Conservation (phyloP, 2,113 vertebrate species). For the Eulemur macaco region DNA sequence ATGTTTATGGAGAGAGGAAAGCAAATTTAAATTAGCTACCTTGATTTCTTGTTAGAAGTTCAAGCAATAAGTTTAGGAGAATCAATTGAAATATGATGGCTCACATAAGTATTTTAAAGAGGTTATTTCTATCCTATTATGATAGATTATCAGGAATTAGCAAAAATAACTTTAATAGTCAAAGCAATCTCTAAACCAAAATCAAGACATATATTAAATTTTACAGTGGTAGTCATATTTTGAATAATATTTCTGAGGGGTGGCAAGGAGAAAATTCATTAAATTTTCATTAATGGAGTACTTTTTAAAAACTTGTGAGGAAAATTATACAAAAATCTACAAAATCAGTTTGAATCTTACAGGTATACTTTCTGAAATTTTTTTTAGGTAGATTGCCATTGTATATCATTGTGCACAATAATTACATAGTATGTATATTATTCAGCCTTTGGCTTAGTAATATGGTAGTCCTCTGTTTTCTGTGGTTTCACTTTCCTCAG, state of each 20-base stretch:
- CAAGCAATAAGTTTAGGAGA: background rate
- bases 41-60: conserved; percentile 13
- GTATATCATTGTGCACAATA: background rate
- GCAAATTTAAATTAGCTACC: conserved; percentile 24
- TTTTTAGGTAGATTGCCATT: background rate
- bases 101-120: conserved; percentile 32
- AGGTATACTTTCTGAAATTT: background rate
- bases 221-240: conserved; percentile 16
- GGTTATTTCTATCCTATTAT: conserved; percentile 11
- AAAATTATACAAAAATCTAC: background rate
- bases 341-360: background rate
- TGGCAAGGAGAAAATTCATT: background rate
- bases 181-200: background rate
- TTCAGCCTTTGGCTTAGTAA: background rate
- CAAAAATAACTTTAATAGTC: conserved; percentile 31
- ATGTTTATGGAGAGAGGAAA: background rate
- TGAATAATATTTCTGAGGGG: conserved; percentile 11
- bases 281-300: background rate
- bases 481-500: background rate
- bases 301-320: background rate
- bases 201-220: conserved; percentile 26
- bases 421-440: background rate
- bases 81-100: conserved; percentile 10
- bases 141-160: conserved; percentile 26
- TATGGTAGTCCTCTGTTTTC: background rate